Evolutionary conservation across 2,888 invertebrate genomes (phyloP), one percentile per base, ranked within the genome.

Genomic region (Aspidiotus destructor): DNA sequence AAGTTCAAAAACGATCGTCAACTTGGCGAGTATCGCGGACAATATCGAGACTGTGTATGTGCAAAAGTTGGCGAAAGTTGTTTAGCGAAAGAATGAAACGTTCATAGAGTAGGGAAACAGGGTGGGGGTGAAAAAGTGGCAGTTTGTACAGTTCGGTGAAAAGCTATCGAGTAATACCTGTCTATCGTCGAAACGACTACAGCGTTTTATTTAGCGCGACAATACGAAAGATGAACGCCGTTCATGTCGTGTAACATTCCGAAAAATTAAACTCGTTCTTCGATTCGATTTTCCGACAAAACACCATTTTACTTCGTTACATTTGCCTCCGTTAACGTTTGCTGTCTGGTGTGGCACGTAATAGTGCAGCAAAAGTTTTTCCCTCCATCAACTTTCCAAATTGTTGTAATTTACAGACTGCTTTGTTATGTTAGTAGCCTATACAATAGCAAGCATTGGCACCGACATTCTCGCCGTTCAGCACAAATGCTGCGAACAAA

Each of bases 131-230:
- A 52, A 58, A 58, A 58, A 58, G 48, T 13, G 10, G 8, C 40
- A 17, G 48, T 48, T 48, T 11, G 10, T 11, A 13, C 10, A 13
- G 10, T 58, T 58, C 58, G 58, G 17, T 58, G 58, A 58, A 58
- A 58, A 58, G 58, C 28, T 58, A 58, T 28, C 58, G 28, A 28
- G 17, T 58, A 58, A 58, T 58, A 58, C 58, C 58, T 58, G 58
- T 28, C 40, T 58, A 28, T 48, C 48, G 48, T 48, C n/a, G n/a
- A 48, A 48, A 48, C 11, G 48, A 13, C 10, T 48, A 48, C 10
- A 48, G 48, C 48, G 48, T 48, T 48, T 48, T 48, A 48, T 48
- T 48, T n/a, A 48, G 48, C 48, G n/a, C 48, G 48, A 48, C 48
- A 48, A n/a, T 48, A n/a, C 10, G 48, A n/a, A 48, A n/a, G 10